Evolutionary conservation across 2,888 invertebrate species (phyloP), one percentile per base, ranked within the genome.

Genomic region (Volucella bombylans): DNA sequence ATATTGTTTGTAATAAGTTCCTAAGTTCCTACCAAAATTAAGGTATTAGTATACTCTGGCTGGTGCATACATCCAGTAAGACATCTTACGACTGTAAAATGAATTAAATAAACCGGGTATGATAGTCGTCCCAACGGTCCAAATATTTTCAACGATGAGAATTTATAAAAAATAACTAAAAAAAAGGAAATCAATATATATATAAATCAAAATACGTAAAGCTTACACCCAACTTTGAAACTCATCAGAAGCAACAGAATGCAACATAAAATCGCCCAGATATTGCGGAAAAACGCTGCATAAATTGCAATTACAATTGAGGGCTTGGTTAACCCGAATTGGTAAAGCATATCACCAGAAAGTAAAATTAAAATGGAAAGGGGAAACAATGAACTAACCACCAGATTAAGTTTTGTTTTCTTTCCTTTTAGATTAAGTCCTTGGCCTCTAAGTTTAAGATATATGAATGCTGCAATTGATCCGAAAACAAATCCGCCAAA

Each of bases 221-320:
- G 87, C 90, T 88, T 87, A 91, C 91, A 88, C 77, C 91, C 91
- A 23, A 90, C 72, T 86, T 90, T 90, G 12, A 88, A 87, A 62
- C 89, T 88, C 87, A 90, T 88, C 38, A 89, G 86, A 64, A 89
- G 86, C 1, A 91, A 80, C 8, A 87, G 88, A 0, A 89, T 87
- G 3, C 89, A 90, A 49, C 91, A 89, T 15, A 90, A 88, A 10
- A 92, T 41, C 8, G 90, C 89, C 89, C 91, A 92, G 2, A 91
- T 43, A 86, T 91, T 91, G 86, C 90, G 91, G 57, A 90, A 90
- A 0, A 91, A 49, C 0, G 91, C 90, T 67, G 92, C 91, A 87
- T 92, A 93, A 2, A 92, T 39, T 0, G 91, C 92, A 14, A 92
- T 88, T 89, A 89, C 90, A 47, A 92, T 68, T 1, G 90, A 90